A percentile compares a stretch with the other conserved stretches of the same genome.
Evolutionary conservation across 2,797 vertebrate genomes (phyloP).

Genomic region (Parotocinclus haroldoi): DNA sequence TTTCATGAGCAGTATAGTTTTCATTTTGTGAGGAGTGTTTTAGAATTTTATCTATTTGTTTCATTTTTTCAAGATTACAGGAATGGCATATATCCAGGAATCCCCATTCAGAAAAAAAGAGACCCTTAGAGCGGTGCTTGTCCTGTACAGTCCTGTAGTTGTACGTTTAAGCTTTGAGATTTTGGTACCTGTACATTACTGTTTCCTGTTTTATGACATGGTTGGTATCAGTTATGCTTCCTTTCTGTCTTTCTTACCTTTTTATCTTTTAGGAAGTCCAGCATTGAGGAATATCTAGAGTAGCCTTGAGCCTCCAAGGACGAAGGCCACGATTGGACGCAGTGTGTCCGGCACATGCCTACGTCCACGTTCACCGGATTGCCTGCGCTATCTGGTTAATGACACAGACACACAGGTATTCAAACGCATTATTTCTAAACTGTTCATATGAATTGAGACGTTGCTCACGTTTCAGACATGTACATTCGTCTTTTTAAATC

Average conservation of each 20-base stretch:
- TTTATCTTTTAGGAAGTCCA: constrained; percentile 74
- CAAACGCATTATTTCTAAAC: neutral
- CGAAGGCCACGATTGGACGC: constrained; percentile 48
- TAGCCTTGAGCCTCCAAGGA: constrained; percentile 56
- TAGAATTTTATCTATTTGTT: too few species aligned
- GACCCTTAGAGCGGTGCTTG: too few species aligned
- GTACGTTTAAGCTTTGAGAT: too few species aligned
- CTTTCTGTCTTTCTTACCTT: constrained; percentile 57
- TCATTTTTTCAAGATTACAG: too few species aligned
- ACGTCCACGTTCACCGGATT: constrained; percentile 73
- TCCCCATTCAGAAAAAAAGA: too few species aligned
- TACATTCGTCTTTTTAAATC: too few species aligned
- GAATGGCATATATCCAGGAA: too few species aligned
- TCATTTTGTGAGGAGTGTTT: too few species aligned
- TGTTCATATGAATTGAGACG: neutral
- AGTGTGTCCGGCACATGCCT: constrained; percentile 69
- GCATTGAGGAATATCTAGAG: constrained; percentile 69
- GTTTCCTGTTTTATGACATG: constrained; percentile 25
- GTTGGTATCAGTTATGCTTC: neutral
- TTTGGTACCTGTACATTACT: too few species aligned
- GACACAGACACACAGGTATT: neutral
- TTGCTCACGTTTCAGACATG: too few species aligned
- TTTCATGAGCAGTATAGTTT: too few species aligned
- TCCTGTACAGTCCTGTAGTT: too few species aligned
- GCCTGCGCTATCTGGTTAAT: constrained; percentile 69